A percentile compares a stretch with the other conserved stretches of the same genome.
phyloP scores from a whole-genome alignment of 2,888 invertebrate species.

The Cerastis rubricosa region DNA sequence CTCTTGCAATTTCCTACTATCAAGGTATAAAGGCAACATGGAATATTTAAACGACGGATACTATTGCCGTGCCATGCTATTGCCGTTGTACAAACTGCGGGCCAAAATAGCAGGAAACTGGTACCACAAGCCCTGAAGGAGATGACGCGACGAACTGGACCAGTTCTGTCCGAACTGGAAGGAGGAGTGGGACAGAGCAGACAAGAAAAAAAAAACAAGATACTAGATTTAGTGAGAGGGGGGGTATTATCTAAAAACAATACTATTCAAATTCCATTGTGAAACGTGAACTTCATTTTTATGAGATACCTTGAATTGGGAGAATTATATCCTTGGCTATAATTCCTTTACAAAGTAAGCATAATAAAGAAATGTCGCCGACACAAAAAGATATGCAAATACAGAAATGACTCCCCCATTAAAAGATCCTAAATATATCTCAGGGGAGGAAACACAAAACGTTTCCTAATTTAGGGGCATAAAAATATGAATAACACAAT shows the following conservation, averaged over 20 bases:
- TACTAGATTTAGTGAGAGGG: no score
- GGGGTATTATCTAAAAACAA: no score
- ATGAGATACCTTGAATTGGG: background rate
- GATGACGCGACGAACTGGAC: no score
- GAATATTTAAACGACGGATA: background rate
- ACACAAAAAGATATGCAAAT: constrained; percentile 40
- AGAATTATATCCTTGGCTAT: background rate
- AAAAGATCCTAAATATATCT: constrained; percentile 45
- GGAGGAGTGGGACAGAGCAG: no score
- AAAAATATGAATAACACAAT: constrained; percentile 64
- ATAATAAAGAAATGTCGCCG: constrained; percentile 7
- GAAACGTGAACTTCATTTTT: background rate
- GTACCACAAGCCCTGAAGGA: no score
- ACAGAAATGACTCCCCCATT: constrained; percentile 35
- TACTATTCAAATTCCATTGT: background rate
- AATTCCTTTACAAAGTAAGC: constrained; percentile 9
- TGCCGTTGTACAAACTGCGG: no score
- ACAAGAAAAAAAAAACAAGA: no score
- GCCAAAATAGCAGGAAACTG: no score
- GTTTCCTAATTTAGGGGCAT: constrained; percentile 46
- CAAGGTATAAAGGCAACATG: background rate
- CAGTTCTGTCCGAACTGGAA: no score
- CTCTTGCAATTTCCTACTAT: background rate
- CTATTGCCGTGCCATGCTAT: no score
- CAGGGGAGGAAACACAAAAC: constrained; percentile 40